A percentile compares a stretch with the other conserved stretches of the same genome.
Conservation (phyloP, 2,888 invertebrate species). For the Choristoneura rosaceana region DNA sequence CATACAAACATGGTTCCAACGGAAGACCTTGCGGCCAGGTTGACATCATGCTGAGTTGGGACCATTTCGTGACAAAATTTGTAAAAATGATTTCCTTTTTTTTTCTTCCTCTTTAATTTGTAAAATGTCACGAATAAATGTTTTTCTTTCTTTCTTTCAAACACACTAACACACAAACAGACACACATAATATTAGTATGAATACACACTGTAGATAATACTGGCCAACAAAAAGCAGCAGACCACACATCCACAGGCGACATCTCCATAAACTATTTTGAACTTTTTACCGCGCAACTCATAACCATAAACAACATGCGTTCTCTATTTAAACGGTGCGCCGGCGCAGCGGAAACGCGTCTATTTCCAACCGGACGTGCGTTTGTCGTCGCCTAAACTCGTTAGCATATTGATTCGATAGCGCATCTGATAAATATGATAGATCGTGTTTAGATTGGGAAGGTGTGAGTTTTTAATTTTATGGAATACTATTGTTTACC, state of each 20-base stretch:
- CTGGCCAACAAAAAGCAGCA: neutral
- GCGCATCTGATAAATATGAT: slow-evolving; percentile 28
- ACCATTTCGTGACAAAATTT: no score
- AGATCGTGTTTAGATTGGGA: slow-evolving; percentile 11
- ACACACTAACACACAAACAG: no score
- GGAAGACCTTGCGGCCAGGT: no score
- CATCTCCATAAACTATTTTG: slow-evolving; percentile 22
- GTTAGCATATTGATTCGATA: slow-evolving; percentile 66
- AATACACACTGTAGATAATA: neutral
- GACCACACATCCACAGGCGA: slow-evolving; percentile 12
- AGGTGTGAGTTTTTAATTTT: slow-evolving; percentile 14
- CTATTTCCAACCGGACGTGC: slow-evolving; percentile 82
- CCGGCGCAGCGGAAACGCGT: slow-evolving; percentile 73
- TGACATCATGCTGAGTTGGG: no score
- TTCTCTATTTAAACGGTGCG: slow-evolving; percentile 41
- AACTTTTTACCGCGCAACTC: slow-evolving; percentile 21
- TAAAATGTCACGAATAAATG: no score
- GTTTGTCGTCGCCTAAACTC: slow-evolving; percentile 75
- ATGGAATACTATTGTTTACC: neutral
- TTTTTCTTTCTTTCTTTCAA: no score
- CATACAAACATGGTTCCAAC: no score
- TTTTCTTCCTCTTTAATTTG: no score
- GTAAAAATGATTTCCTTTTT: no score
- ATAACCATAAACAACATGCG: slow-evolving; percentile 40
- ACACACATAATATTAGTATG: no score